phyloP scores from a whole-genome alignment of 2,888 invertebrate species.

The Nasonovia ribisnigri region DNA sequence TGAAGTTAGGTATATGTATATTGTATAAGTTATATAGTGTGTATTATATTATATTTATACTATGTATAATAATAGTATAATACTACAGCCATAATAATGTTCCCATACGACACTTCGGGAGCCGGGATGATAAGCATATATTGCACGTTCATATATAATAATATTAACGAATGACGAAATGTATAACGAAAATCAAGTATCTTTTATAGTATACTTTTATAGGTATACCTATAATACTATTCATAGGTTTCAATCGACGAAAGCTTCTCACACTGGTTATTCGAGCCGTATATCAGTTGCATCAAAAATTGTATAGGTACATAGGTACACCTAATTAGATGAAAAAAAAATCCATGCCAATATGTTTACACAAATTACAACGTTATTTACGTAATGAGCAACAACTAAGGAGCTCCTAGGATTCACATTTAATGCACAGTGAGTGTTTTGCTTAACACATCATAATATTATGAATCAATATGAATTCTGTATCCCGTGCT shows the following conservation, averaged over 20 bases:
- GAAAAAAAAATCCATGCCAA: too few species aligned
- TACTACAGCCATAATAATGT: too few species aligned
- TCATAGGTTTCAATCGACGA: neutral
- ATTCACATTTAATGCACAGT: neutral
- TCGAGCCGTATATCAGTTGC: neutral
- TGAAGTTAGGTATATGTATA: too few species aligned
- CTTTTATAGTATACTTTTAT: too few species aligned
- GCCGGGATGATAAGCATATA: neutral
- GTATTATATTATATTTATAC: neutral
- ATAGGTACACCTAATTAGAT: too few species aligned
- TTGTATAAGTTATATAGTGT: too few species aligned
- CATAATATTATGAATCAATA: neutral
- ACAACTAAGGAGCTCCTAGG: neutral
- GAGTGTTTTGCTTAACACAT: neutral
- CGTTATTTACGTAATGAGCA: neutral
- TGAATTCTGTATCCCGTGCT: neutral
- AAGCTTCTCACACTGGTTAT: neutral
- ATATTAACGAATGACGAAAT: neutral
- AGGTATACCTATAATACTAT: neutral
- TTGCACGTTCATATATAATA: neutral
- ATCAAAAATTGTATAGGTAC: neutral
- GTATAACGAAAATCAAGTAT: neutral
- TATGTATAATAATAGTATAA: too few species aligned
- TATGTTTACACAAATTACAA: neutral
- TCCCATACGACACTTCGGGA: too few species aligned